Evolutionary conservation across 2,888 invertebrate species (phyloP).

Genomic region (Dasypolia templi): DNA sequence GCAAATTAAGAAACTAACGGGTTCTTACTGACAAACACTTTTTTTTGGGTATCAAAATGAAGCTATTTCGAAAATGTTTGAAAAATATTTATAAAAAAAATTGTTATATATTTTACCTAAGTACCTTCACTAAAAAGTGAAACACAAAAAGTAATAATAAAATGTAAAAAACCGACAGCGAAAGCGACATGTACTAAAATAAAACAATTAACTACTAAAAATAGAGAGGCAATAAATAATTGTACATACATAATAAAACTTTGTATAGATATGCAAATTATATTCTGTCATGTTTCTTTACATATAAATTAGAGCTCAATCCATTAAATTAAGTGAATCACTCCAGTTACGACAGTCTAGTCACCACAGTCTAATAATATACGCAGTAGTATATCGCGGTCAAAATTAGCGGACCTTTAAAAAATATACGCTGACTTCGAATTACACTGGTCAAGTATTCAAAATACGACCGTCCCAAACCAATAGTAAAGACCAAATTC

Average conservation of each 20-base stretch:
- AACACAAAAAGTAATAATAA: background rate
- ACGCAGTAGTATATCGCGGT: background rate
- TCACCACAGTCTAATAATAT: background rate
- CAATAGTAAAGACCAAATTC: background rate
- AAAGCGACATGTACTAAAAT: background rate
- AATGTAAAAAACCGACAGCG: background rate
- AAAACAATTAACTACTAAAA: background rate
- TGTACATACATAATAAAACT: background rate
- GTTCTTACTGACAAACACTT: background rate
- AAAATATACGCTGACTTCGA: background rate
- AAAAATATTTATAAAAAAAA: background rate
- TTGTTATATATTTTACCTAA: too few relatives aligned
- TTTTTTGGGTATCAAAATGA: background rate
- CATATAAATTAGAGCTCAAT: constrained; percentile 5
- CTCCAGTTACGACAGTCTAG: background rate
- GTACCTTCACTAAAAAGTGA: background rate
- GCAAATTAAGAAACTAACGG: background rate
- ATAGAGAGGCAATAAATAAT: background rate
- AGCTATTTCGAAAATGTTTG: background rate
- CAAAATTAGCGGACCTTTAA: background rate
- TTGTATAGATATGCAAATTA: background rate
- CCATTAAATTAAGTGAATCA: constrained; percentile 10
- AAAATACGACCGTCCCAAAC: background rate
- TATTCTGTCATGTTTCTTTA: background rate
- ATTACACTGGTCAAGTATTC: background rate